Conservation (phyloP, 2,888 invertebrate genomes). For the Limnephilus lunatus region DNA sequence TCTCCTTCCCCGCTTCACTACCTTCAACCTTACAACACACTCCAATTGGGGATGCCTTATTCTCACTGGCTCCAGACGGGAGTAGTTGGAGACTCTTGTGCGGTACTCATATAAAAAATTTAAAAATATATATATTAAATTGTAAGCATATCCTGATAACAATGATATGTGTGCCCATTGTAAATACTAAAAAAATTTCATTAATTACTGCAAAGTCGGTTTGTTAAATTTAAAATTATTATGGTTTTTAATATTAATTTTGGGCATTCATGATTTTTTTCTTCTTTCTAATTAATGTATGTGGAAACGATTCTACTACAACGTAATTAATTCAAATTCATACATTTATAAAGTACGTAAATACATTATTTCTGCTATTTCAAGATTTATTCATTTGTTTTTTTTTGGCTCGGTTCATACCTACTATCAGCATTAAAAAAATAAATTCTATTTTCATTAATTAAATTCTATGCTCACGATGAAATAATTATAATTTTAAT, state of each 20-base stretch:
- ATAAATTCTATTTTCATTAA: too few relatives aligned
- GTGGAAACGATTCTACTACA: background rate
- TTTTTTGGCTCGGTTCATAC: too few relatives aligned
- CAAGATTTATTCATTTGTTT: background rate
- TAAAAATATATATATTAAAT: too few relatives aligned
- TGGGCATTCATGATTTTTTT: background rate
- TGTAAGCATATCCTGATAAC: background rate
- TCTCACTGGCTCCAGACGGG: too few relatives aligned
- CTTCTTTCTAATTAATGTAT: background rate
- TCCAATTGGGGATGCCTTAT: too few relatives aligned
- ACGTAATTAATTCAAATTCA: background rate
- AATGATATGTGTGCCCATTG: background rate
- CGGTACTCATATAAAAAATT: too few relatives aligned
- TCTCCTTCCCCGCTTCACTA: too few relatives aligned
- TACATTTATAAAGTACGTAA: background rate
- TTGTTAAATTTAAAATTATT: background rate
- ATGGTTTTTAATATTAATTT: background rate
- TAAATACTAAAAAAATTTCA: background rate
- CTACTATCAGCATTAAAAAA: too few relatives aligned
- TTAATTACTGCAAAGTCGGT: background rate
- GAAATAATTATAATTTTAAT: background rate
- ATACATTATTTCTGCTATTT: background rate
- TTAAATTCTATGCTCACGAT: too few relatives aligned
- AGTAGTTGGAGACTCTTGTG: too few relatives aligned
- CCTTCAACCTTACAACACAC: too few relatives aligned